phyloP scores from a whole-genome alignment of 2,797 vertebrate species.

The Xenentodon cancila region DNA sequence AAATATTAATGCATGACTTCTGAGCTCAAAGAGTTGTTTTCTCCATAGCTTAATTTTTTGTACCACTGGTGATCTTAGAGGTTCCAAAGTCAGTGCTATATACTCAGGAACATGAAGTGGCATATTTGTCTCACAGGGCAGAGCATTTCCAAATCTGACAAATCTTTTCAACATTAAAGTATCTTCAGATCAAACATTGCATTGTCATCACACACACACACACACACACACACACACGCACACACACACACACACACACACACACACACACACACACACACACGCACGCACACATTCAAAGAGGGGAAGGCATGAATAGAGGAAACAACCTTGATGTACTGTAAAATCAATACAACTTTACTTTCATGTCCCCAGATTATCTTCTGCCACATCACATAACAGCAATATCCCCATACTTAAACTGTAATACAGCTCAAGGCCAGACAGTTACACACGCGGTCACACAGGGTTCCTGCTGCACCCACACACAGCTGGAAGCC shows the following conservation, averaged over 20 bases:
- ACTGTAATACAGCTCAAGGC: conserved; percentile 24
- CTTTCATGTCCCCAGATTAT: conserved; percentile 36
- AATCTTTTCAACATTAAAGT: too few relatives aligned
- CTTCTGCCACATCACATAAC: conserved; percentile 44
- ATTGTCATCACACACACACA: too few relatives aligned
- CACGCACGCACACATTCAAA: not conserved
- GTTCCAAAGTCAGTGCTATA: not conserved
- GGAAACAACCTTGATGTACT: conserved; percentile 32
- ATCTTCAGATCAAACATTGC: too few relatives aligned
- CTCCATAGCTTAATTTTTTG: too few relatives aligned
- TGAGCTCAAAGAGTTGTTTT: too few relatives aligned
- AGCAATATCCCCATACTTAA: conserved; percentile 8
- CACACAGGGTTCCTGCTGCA: too few relatives aligned
- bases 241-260: too few relatives aligned
- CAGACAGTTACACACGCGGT: not conserved
- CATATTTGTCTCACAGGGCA: too few relatives aligned
- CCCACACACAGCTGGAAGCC: too few relatives aligned
- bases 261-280: too few relatives aligned
- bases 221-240: too few relatives aligned
- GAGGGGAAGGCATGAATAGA: conserved; percentile 1
- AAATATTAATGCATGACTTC: conserved; percentile 8
- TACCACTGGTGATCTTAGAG: not conserved
- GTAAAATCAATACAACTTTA: conserved; percentile 50
- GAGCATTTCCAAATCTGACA: too few relatives aligned
- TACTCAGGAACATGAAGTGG: not conserved